phyloP scores from a whole-genome alignment of 2,888 invertebrate genomes.

The Drosophila macrospina region DNA sequence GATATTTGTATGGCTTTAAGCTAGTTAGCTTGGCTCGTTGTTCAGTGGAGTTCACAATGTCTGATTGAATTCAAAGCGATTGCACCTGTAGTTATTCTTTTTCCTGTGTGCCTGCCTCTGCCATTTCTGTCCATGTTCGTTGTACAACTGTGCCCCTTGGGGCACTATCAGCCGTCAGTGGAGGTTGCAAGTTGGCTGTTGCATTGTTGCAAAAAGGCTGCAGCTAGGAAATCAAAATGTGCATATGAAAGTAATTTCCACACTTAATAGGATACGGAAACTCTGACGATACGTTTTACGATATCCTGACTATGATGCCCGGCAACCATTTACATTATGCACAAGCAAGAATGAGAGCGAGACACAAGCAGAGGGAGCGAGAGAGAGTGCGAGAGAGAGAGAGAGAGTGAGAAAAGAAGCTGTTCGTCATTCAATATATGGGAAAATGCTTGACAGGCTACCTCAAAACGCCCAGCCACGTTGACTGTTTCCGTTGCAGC shows the following conservation, averaged over 20 bases:
- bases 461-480: constrained; percentile 53
- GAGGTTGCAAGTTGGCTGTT: constrained; percentile 28
- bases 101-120: constrained; percentile 36
- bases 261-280: constrained; percentile 79
- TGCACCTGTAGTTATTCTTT: constrained; percentile 32
- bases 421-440: constrained; percentile 64
- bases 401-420: constrained; percentile 1
- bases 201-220: constrained; percentile 51
- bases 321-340: constrained; percentile 65
- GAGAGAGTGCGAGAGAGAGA: background rate
- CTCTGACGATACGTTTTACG: constrained; percentile 75
- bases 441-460: constrained; percentile 44
- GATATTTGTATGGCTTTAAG: constrained; percentile 7
- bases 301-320: constrained; percentile 70
- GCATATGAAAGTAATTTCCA: constrained; percentile 80
- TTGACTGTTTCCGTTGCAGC: constrained; percentile 66
- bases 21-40: constrained; percentile 9
- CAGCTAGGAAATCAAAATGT: constrained; percentile 78
- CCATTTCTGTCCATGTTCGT: constrained; percentile 16
- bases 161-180: constrained; percentile 33
- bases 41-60: constrained; percentile 20
- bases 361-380: background rate
- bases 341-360: constrained; percentile 16
- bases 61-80: constrained; percentile 45
- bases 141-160: constrained; percentile 10